Evolutionary conservation across 2,888 invertebrate genomes (phyloP), one percentile per base, ranked within the genome.

Genomic region (Hemistola chrysoprasaria): DNA sequence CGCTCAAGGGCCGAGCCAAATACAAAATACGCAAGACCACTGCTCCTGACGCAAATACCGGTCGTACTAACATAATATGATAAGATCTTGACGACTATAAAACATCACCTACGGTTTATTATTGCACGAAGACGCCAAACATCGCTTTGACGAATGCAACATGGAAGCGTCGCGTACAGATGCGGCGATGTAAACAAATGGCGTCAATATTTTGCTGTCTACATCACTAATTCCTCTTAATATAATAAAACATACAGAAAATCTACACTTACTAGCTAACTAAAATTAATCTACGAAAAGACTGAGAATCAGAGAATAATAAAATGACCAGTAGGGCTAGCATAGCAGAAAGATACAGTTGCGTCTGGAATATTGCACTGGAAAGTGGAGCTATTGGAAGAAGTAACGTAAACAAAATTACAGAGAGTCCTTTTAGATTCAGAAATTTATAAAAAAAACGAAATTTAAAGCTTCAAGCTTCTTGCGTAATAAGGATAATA

Each of bases 21-120:
- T 77, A 78, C 79, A 76, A 78, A 16, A 16, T 82, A 80, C 74
- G 79, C 81, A 79, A 78, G 76, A 74, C 53, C 55, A 62, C 68
- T 58, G 63, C 45, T 53, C 51, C 54, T 50, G 60, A 76, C 68
- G 68, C 71, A 71, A 73, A 66, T 64, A n/a, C n/a, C n/a, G 65
- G 59, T 62, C 62, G 60, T 61, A 56, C 61, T 57, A 47, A 59
- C 50, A 61, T 59, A 64, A 66, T 65, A 62, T 68, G 64, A 74
- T 71, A 73, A 42, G 48, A 46, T 46, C 60, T 62, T 52, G 54
- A 57, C 51, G 53, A 55, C 49, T 53, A 61, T 58, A 58, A 62
- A 57, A 58, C 51, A 51, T 51, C 50, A 41, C 30, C 16, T 47
- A 49, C 6, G 29, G 35, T 29, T 29, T 40, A 46, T 29, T 40